phyloP scores from a whole-genome alignment of 2,113 vertebrate genomes.

The Piliocolobus tephrosceles region DNA sequence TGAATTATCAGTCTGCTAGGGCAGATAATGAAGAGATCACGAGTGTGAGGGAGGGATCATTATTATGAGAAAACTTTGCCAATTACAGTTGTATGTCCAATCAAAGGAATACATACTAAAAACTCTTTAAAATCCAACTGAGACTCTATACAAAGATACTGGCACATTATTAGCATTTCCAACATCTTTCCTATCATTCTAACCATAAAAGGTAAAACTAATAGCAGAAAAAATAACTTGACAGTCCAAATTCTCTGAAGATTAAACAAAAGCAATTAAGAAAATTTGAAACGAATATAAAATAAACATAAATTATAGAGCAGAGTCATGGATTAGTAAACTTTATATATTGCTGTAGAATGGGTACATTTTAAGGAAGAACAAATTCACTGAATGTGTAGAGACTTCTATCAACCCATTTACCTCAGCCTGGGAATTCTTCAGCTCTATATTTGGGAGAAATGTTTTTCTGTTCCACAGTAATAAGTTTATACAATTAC shows the following conservation, averaged over 20 bases:
- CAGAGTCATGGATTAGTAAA: not conserved
- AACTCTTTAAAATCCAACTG: not conserved
- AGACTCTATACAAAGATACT: not conserved
- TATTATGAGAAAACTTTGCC: not conserved
- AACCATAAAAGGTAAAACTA: not conserved
- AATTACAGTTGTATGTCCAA: not conserved
- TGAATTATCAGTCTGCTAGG: not conserved
- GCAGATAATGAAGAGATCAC: not conserved
- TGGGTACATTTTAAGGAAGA: not conserved
- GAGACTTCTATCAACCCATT: not conserved
- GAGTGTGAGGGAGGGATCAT: not conserved
- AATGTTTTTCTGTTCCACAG: not conserved
- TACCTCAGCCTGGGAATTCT: not conserved
- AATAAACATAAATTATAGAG: not conserved
- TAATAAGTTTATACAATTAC: not conserved
- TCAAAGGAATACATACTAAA: not conserved
- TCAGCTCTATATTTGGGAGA: not conserved
- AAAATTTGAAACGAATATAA: not conserved
- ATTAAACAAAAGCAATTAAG: not conserved
- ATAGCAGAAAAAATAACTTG: not conserved
- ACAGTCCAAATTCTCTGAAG: not conserved
- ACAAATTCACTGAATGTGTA: not conserved
- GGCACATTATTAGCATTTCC: not conserved
- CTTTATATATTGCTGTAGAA: not conserved
- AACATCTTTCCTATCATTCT: not conserved